These are phyloP conservation scores for Gorsachius goisagi DNA, from an alignment of 2,113 vertebrate genomes.

Conservation along the genomic window DNA sequence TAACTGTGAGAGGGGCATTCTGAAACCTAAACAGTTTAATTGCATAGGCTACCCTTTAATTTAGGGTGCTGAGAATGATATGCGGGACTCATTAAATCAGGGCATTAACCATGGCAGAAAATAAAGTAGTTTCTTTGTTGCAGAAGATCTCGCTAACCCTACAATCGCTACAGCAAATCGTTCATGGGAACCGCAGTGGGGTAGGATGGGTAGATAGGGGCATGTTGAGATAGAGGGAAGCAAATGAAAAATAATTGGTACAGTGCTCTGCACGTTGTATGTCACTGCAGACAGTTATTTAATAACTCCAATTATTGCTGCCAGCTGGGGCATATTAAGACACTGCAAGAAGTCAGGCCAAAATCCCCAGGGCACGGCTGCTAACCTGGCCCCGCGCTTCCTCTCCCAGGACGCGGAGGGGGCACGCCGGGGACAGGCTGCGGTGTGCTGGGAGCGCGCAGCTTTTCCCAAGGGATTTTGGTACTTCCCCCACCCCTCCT, in stretches of 20 bases:
- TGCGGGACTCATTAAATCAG: slow-evolving; percentile 67
- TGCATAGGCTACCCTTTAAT: slow-evolving; percentile 69
- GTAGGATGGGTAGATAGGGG: not conserved
- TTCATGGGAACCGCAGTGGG: not conserved
- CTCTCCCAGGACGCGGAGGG: not conserved
- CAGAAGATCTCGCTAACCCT: not conserved
- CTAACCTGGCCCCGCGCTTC: not conserved
- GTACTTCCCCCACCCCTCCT: not conserved
- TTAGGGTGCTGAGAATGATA: slow-evolving; percentile 68
- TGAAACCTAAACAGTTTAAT: slow-evolving; percentile 56
- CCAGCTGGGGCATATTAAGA: slow-evolving; percentile 49
- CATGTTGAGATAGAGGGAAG: not conserved
- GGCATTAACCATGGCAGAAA: slow-evolving; percentile 68
- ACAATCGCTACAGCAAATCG: not conserved
- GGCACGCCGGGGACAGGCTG: not conserved
- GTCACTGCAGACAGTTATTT: slow-evolving; percentile 61
- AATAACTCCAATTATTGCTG: slow-evolving; percentile 57
- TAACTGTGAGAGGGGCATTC: slow-evolving; percentile 26
- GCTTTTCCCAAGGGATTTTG: not conserved
- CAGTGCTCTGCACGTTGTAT: slow-evolving; percentile 33
- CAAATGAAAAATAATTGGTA: slow-evolving; percentile 54
- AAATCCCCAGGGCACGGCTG: not conserved
- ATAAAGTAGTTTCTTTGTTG: slow-evolving; percentile 69
- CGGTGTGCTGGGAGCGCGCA: fast-evolving
- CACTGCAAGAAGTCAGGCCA: slow-evolving; percentile 1